phyloP scores from a whole-genome alignment of 2,888 invertebrate species.

The Amiota minor region DNA sequence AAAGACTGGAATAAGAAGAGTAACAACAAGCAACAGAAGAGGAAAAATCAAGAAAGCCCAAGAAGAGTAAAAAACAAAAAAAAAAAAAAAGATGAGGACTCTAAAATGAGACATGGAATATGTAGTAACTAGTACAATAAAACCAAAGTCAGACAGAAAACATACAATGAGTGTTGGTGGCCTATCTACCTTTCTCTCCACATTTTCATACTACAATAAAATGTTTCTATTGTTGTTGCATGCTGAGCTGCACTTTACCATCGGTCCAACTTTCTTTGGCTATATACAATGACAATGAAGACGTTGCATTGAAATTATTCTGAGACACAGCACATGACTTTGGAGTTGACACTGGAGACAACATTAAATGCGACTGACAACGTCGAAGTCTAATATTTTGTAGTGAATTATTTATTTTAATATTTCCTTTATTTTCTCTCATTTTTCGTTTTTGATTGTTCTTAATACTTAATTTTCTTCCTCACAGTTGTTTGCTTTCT shows the following conservation, averaged over 20 bases:
- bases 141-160: too few relatives aligned
- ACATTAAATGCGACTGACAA: conserved; percentile 1
- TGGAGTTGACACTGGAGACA: conserved; percentile 39
- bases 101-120: too few relatives aligned
- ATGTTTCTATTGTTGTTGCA: conserved; percentile 6
- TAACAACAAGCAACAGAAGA: neutral
- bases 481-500: too few relatives aligned
- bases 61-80: too few relatives aligned
- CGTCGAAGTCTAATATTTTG: conserved; percentile 58
- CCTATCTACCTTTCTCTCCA: too few relatives aligned
- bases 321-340: conserved; percentile 28
- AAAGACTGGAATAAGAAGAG: neutral
- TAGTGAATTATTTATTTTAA: conserved; percentile 64
- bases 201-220: too few relatives aligned
- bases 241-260: conserved; percentile 3
- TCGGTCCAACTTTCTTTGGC: neutral
- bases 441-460: conserved; percentile 28
- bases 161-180: too few relatives aligned
- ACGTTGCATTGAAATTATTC: conserved; percentile 33
- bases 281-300: neutral
- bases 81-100: too few relatives aligned
- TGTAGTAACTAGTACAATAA: too few relatives aligned
- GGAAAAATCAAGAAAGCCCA: neutral
- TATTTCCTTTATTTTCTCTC: conserved; percentile 41
- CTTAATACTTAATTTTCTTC: neutral